Evolutionary conservation across 2,797 vertebrate species (phyloP).

Genomic region (Argyrosomus regius): DNA sequence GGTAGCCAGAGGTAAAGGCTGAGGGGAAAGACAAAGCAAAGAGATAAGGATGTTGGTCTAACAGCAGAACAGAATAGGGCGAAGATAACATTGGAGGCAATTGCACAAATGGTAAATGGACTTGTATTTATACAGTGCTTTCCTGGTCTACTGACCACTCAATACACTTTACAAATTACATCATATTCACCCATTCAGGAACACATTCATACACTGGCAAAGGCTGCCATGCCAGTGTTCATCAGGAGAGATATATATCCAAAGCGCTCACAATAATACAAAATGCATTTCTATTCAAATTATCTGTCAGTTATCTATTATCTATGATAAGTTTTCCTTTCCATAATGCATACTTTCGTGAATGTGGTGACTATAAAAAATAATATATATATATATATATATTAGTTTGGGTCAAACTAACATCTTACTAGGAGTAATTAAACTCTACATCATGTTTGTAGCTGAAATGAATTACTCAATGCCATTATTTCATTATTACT

Average conservation of each 20-base stretch:
- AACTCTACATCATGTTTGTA: not conserved
- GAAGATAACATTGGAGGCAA: not conserved
- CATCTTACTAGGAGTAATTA: not conserved
- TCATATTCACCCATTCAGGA: too few species aligned
- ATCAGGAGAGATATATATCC: too few species aligned
- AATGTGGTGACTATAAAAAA: too few species aligned
- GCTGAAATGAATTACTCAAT: not conserved
- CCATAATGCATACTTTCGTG: not conserved
- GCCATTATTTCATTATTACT: not conserved
- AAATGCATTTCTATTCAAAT: not conserved
- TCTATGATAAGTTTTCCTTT: not conserved
- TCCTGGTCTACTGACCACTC: too few species aligned
- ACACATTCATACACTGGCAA: too few species aligned
- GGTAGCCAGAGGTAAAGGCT: conserved; percentile 59
- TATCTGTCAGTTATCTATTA: too few species aligned
- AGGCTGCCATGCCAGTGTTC: too few species aligned
- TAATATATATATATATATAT: too few species aligned
- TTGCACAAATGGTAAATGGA: not conserved
- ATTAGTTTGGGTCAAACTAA: too few species aligned
- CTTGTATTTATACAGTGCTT: too few species aligned
- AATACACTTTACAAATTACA: too few species aligned
- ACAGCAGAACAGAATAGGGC: conserved; percentile 27
- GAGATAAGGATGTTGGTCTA: conserved; percentile 9
- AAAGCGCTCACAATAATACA: too few species aligned
- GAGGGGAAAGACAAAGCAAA: conserved; percentile 44